phyloP scores from a whole-genome alignment of 2,888 invertebrate species.

The Glaucopsyche alexis region DNA sequence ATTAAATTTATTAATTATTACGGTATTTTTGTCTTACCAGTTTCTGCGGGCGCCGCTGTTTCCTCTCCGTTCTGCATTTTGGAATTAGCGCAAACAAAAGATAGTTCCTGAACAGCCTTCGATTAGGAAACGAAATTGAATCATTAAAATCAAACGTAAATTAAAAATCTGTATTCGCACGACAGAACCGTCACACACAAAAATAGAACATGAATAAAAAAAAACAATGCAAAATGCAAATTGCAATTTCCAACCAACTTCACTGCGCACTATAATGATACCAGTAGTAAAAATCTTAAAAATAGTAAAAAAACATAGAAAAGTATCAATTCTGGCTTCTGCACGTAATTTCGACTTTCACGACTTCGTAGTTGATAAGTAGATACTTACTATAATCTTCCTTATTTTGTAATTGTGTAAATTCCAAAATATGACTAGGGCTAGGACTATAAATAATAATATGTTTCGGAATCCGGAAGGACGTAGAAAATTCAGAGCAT shows the following conservation, averaged over 20 bases:
- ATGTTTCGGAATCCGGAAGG: too few relatives aligned
- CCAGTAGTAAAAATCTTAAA: conserved; percentile 40
- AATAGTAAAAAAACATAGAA: too few relatives aligned
- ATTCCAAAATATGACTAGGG: too few relatives aligned
- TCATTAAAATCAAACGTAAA: conserved; percentile 68
- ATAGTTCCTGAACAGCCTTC: conserved; percentile 47
- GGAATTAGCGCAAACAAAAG: conserved; percentile 64
- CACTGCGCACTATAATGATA: conserved; percentile 45
- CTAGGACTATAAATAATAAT: too few relatives aligned
- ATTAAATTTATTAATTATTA: conserved; percentile 55
- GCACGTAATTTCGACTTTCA: neutral
- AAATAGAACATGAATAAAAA: conserved; percentile 79
- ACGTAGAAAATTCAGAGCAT: too few relatives aligned
- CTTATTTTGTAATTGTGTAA: too few relatives aligned
- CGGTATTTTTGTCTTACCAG: conserved; percentile 68
- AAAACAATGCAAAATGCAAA: conserved; percentile 40
- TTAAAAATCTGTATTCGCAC: conserved; percentile 59
- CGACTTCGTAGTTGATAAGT: neutral
- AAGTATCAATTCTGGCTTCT: too few relatives aligned
- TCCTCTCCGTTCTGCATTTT: conserved; percentile 77
- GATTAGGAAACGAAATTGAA: conserved; percentile 58
- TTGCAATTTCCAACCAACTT: conserved; percentile 52
- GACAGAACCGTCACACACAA: conserved; percentile 78
- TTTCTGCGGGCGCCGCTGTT: conserved; percentile 60
- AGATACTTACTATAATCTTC: neutral